phyloP scores from a whole-genome alignment of 2,113 vertebrate species.

The Rhea pennata region DNA sequence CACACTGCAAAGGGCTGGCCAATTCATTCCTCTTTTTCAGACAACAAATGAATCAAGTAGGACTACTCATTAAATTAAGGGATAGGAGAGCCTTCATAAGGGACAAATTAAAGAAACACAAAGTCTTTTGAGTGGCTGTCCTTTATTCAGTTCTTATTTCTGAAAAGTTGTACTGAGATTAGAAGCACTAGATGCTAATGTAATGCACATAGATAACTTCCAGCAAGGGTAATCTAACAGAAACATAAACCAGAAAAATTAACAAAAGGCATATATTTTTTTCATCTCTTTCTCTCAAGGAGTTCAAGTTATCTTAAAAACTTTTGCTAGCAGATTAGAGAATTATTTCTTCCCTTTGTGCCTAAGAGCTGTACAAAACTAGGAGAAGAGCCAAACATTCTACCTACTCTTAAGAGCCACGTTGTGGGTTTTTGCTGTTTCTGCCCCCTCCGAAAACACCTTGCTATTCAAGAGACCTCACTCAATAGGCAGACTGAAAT shows the following conservation, averaged over 20 bases:
- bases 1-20: background rate
- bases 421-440: background rate
- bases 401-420: background rate
- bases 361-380: background rate
- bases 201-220: background rate
- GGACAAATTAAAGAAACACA: background rate
- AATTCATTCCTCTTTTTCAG: background rate
- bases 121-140: background rate
- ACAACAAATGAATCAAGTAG: background rate
- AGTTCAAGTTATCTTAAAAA: background rate
- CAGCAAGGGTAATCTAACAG: background rate
- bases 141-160: background rate
- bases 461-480: background rate
- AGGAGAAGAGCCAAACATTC: background rate
- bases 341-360: background rate
- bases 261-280: background rate
- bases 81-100: background rate
- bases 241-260: background rate
- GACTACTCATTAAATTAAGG: background rate
- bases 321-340: background rate
- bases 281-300: background rate
- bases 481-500: background rate
- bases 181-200: background rate
- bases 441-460: background rate
- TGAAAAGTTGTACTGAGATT: background rate